These are phyloP conservation scores for Chaunax sp. DNA, from an alignment of 2,797 vertebrate genomes.

Conservation along the genomic window DNA sequence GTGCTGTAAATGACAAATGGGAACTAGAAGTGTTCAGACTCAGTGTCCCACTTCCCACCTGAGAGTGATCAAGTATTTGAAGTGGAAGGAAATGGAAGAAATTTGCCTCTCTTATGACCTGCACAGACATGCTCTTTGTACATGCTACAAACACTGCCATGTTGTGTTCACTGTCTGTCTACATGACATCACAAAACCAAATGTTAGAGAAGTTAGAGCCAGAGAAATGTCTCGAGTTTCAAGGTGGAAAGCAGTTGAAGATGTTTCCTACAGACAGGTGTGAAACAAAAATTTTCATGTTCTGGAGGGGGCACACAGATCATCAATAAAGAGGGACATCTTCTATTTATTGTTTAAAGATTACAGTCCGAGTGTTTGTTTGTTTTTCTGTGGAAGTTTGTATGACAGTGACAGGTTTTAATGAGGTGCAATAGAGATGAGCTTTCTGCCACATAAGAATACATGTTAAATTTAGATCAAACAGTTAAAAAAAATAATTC, in stretches of 20 bases:
- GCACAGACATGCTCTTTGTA: not conserved
- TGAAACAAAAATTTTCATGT: constrained; percentile 5
- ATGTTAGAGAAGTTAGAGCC: not conserved
- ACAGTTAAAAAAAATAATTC: not conserved
- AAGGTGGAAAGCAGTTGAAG: constrained; percentile 1
- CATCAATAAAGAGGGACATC: not conserved
- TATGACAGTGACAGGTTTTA: constrained; percentile 12
- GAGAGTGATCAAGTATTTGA: constrained; percentile 1
- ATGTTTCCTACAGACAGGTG: not conserved
- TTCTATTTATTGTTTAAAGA: constrained; percentile 40
- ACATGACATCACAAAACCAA: not conserved
- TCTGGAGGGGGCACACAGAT: not conserved
- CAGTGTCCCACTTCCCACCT: not conserved
- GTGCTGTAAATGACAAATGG: constrained; percentile 19
- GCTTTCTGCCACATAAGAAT: constrained; percentile 24
- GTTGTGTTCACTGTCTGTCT: not conserved
- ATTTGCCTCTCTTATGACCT: not conserved
- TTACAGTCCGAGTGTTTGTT: constrained; percentile 21
- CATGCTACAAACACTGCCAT: constrained; percentile 15
- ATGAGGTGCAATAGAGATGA: constrained; percentile 12
- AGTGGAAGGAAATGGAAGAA: constrained; percentile 7
- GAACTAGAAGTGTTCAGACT: constrained; percentile 16
- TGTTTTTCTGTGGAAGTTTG: constrained; percentile 26
- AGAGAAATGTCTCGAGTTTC: constrained; percentile 5
- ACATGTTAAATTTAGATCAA: constrained; percentile 2